phyloP scores from a whole-genome alignment of 1,140 invertebrate species.

The Lasaia peninsularis region DNA sequence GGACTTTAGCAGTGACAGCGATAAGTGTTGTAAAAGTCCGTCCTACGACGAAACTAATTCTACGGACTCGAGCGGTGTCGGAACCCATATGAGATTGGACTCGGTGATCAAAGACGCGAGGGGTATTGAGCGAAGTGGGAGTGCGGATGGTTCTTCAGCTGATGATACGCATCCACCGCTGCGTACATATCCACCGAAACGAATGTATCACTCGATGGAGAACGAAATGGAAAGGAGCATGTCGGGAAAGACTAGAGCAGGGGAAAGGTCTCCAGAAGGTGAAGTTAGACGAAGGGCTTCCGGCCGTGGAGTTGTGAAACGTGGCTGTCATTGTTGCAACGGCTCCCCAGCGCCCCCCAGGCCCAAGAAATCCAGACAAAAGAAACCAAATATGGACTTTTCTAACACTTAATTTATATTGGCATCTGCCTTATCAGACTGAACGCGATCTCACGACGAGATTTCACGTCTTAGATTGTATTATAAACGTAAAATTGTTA shows the following conservation, averaged over 20 bases:
- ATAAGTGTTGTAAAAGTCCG: slow-evolving; percentile 73
- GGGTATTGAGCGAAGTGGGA: slow-evolving; percentile 38
- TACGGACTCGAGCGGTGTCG: slow-evolving; percentile 62
- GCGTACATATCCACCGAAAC: slow-evolving; percentile 52
- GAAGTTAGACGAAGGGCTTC: slow-evolving; percentile 52
- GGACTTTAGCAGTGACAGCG: slow-evolving; percentile 72
- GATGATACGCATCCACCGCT: slow-evolving; percentile 49
- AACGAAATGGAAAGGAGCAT: slow-evolving; percentile 43
- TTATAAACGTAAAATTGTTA: slow-evolving; percentile 49
- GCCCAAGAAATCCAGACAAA: slow-evolving; percentile 51
- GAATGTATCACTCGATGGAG: slow-evolving; percentile 35
- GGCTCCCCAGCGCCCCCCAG: slow-evolving; percentile 49
- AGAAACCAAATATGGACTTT: slow-evolving; percentile 54
- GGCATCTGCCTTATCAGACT: slow-evolving; percentile 35
- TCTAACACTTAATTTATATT: slow-evolving; percentile 23
- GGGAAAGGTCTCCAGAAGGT: slow-evolving; percentile 42
- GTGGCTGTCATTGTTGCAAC: slow-evolving; percentile 71
- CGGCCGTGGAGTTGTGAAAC: slow-evolving; percentile 58
- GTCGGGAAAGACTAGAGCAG: slow-evolving; percentile 57
- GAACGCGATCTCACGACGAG: slow-evolving; percentile 50
- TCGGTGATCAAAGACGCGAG: slow-evolving; percentile 70
- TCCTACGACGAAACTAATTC: slow-evolving; percentile 68
- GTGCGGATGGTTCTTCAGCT: slow-evolving; percentile 44
- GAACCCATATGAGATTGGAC: slow-evolving; percentile 59
- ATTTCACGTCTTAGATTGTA: slow-evolving; percentile 34